phyloP scores from a whole-genome alignment of 2,888 invertebrate species.

The Trichacis sp. region DNA sequence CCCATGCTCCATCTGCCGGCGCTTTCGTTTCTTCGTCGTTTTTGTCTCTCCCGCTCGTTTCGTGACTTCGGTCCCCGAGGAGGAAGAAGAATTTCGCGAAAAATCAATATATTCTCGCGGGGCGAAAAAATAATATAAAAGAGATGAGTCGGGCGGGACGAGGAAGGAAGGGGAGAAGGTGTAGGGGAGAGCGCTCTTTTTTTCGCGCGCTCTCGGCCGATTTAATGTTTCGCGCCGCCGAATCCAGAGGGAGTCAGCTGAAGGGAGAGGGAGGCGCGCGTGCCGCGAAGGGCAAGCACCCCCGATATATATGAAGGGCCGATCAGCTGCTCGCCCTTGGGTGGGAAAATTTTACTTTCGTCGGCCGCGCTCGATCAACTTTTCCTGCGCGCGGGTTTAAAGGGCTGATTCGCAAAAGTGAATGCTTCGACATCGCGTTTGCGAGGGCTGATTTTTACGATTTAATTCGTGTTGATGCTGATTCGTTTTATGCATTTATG shows the following conservation, averaged over 20 bases:
- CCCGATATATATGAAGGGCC: background rate
- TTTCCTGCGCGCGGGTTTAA: no score
- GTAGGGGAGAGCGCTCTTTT: background rate
- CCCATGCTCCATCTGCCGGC: background rate
- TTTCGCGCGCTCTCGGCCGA: background rate
- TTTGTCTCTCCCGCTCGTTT: constrained; percentile 44
- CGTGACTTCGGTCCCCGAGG: constrained; percentile 51
- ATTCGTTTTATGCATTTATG: no score
- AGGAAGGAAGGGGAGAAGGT: background rate
- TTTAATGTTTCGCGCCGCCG: background rate
- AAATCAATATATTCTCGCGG: constrained; percentile 59
- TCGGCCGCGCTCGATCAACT: background rate
- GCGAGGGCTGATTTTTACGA: no score
- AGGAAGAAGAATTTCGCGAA: constrained; percentile 63
- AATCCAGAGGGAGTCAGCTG: constrained; percentile 2
- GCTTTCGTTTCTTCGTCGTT: constrained; percentile 21
- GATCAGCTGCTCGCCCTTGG: constrained; percentile 7
- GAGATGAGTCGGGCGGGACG: background rate
- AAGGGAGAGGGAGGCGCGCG: background rate
- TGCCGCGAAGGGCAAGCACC: background rate
- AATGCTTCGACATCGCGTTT: no score
- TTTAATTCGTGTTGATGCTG: no score
- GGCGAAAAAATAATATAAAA: constrained; percentile 21
- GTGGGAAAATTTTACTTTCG: constrained; percentile 4
- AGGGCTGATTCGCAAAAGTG: no score